These are phyloP conservation scores for Cosmorhoe ocellata DNA, from an alignment of 2,888 invertebrate genomes.

Conservation along the genomic window DNA sequence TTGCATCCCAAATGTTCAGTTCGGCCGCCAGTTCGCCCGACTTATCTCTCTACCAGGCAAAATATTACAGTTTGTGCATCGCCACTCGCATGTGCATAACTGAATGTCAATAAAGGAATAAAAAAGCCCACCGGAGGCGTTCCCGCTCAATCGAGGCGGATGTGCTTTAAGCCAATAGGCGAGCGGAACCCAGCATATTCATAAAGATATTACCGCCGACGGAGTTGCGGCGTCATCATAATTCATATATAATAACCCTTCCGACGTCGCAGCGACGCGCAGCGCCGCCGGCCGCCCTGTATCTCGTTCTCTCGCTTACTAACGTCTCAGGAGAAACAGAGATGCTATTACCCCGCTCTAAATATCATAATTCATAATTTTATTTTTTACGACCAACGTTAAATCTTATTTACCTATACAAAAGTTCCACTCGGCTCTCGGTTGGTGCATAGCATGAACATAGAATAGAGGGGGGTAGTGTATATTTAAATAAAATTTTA, in stretches of 20 bases:
- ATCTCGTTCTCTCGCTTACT: conserved; percentile 61
- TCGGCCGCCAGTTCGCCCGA: conserved; percentile 69
- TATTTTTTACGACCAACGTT: conserved; percentile 63
- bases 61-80: conserved; percentile 81
- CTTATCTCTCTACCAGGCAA: conserved; percentile 73
- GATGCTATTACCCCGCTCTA: conserved; percentile 57
- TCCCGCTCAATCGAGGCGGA: conserved; percentile 76
- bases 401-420: conserved; percentile 41
- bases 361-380: conserved; percentile 82
- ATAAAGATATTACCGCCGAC: conserved; percentile 82
- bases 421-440: conserved; percentile 58
- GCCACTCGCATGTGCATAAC: conserved; percentile 79
- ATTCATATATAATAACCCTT: conserved; percentile 84
- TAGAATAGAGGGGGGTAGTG: conserved; percentile 34
- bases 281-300: conserved; percentile 67
- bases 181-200: conserved; percentile 78
- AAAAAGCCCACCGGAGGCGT: conserved; percentile 79
- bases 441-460: conserved; percentile 29
- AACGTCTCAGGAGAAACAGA: conserved; percentile 58
- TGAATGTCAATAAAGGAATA: conserved; percentile 81
- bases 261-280: conserved; percentile 66
- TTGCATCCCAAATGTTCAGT: conserved; percentile 80
- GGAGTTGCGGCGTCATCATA: conserved; percentile 79
- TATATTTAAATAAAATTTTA: conserved; percentile 37
- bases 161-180: conserved; percentile 79